Base-by-base conservation (phyloP, 2,113 vertebrate genomes). In the Ardeotis arabs region DNA sequence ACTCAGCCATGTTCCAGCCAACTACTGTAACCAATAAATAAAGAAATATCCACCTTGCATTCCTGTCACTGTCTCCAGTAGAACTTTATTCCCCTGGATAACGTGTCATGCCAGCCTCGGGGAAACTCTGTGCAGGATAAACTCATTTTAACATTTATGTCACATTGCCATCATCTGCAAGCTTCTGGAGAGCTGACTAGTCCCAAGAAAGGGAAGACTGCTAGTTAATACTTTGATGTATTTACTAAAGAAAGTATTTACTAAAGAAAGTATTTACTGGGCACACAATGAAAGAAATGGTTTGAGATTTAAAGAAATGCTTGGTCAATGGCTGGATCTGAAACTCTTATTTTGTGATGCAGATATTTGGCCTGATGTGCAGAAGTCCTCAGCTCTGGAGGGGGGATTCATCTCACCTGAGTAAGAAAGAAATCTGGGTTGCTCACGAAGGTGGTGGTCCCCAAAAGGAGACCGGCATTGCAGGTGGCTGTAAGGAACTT, bases 21-120 rank as follows among this genome's bases (percentile, higher is more conserved):
- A 95, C 96, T 96, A 97, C 92, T 95, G 94, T 90, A 95, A 93
- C 83, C 89, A 94, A 95, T 91, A 96, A 96, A 95, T 94, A 97
- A 95, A 95, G 92, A 87, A 96, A 93, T 87, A 82, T 41, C 90
- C 90, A 81, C 87, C 77, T 94, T 87, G 73, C 86, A 41, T 89
- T 75, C 53, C 89, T 93, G 82, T 74, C 94, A 56, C 89, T 88
- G 7, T 73, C 89, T 80, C 84, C 79, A 69, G 87, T 27, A 93
- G 82, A 53, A 76, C 82, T 93, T 84, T 74, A 75, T 89, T 87
- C 86, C 86, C 33, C n/a, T 37, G 82, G 67, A 84, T 82, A 70
- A 77, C 25, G 6, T 67, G 64, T 49, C 2, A 1, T 76, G 80
- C 37, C 91, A 75, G 79, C 89, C 84, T 66, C 1, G 0, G 73